Evolutionary conservation across 1,140 invertebrate genomes (phyloP).

Genomic region (Berghia stephanieae): DNA sequence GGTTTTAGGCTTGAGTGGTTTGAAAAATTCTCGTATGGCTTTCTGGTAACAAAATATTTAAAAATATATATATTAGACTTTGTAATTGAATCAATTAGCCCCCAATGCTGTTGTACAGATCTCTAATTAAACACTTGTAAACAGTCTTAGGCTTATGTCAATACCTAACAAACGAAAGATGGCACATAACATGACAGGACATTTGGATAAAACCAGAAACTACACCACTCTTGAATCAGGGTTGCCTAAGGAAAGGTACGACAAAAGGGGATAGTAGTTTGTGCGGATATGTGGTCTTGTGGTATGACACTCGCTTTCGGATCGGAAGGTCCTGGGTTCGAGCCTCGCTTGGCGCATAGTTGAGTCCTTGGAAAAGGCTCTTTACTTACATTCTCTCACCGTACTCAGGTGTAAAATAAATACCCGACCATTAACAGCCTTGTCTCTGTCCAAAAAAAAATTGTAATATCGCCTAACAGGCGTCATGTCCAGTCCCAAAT

Average conservation of each 20-base stretch:
- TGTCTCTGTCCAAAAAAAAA: too few relatives aligned
- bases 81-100: neutral
- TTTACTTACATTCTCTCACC: too few relatives aligned
- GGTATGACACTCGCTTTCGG: neutral
- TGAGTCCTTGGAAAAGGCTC: too few relatives aligned
- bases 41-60: slow-evolving; percentile 70
- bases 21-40: slow-evolving; percentile 85
- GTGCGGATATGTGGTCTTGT: neutral
- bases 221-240: neutral
- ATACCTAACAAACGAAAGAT: neutral
- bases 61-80: neutral
- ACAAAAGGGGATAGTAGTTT: neutral
- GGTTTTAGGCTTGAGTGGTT: slow-evolving; percentile 79
- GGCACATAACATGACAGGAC: neutral
- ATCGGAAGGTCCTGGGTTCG: too few relatives aligned
- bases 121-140: neutral
- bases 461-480: too few relatives aligned
- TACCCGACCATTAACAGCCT: too few relatives aligned
- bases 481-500: too few relatives aligned
- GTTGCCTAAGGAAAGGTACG: neutral
- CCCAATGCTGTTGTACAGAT: neutral
- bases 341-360: too few relatives aligned
- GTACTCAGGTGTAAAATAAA: too few relatives aligned
- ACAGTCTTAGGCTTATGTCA: neutral
- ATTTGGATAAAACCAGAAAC: neutral